phyloP scores from a whole-genome alignment of 2,797 vertebrate genomes.

The Menidia menidia region DNA sequence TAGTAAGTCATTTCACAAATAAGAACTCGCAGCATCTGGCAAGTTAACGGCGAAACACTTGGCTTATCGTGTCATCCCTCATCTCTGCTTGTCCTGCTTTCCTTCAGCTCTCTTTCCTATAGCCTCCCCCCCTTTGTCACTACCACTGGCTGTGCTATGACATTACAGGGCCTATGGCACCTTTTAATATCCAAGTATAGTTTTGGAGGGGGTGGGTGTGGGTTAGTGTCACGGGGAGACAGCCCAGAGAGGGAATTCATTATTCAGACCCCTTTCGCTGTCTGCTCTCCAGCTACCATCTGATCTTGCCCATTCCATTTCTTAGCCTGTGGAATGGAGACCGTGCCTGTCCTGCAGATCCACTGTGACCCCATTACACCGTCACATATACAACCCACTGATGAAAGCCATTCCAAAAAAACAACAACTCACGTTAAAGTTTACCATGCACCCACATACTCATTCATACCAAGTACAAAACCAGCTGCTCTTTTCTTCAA shows the following conservation, averaged over 20 bases:
- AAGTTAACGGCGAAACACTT: conserved; percentile 38
- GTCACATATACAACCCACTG: conserved; percentile 68
- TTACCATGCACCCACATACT: conserved; percentile 43
- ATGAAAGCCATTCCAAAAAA: conserved; percentile 60
- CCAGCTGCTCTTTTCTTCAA: conserved; percentile 33
- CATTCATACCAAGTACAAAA: conserved; percentile 29
- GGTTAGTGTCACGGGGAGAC: conserved; percentile 70
- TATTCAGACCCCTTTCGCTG: conserved; percentile 69
- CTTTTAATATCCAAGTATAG: conserved; percentile 88
- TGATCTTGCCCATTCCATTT: conserved; percentile 69
- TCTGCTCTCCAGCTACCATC: conserved; percentile 45
- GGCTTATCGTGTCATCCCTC: conserved; percentile 51
- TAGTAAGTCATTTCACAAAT: conserved; percentile 56
- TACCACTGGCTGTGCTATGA: conserved; percentile 80
- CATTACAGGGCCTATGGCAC: conserved; percentile 76
- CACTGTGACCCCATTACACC: conserved; percentile 75
- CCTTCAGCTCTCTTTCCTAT: conserved; percentile 30
- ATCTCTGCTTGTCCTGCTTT: conserved; percentile 33
- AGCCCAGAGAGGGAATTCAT: conserved; percentile 73
- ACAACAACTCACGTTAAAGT: conserved; percentile 39
- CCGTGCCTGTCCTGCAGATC: conserved; percentile 66
- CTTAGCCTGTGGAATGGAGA: conserved; percentile 69
- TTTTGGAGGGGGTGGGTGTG: conserved; percentile 43
- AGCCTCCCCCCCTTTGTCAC: conserved; percentile 25
- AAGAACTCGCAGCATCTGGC: conserved; percentile 44